Evolutionary conservation across 2,797 vertebrate species (phyloP).

Genomic region (Rhabdomys pumilio): DNA sequence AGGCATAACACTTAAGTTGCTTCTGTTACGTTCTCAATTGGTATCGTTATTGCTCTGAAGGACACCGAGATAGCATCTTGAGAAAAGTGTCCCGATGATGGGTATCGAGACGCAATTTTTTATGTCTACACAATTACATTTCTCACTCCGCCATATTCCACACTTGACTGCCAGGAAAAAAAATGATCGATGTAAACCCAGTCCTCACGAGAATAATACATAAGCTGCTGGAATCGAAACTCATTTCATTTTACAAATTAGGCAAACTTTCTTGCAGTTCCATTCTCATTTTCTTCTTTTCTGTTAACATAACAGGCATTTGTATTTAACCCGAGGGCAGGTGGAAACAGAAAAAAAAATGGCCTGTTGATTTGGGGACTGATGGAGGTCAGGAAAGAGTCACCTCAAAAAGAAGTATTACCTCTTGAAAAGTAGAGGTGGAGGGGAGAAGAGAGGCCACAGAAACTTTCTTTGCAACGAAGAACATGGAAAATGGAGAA

Average conservation of each 20-base stretch:
- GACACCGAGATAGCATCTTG: conserved; percentile 85
- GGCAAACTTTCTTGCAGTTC: conserved; percentile 83
- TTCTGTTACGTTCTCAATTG: conserved; percentile 85
- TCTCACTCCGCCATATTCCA: conserved; percentile 85
- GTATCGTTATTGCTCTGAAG: conserved; percentile 87
- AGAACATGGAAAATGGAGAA: neutral
- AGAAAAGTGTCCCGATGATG: conserved; percentile 84
- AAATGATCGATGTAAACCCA: conserved; percentile 86
- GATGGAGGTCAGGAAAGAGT: neutral
- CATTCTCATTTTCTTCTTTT: conserved; percentile 72
- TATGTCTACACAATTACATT: conserved; percentile 87
- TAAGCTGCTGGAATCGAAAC: conserved; percentile 84
- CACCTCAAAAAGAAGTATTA: conserved; percentile 41
- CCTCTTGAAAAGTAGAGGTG: conserved; percentile 16
- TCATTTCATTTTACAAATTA: conserved; percentile 88
- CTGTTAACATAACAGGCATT: conserved; percentile 76
- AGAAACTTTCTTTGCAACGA: conserved; percentile 22
- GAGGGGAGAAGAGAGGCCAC: conserved; percentile 20
- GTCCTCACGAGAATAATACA: conserved; percentile 85
- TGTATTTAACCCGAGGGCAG: conserved; percentile 75
- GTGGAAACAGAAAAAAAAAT: conserved; percentile 69
- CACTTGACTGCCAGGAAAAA: conserved; percentile 84
- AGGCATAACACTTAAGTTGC: conserved; percentile 85
- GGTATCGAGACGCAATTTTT: conserved; percentile 87
- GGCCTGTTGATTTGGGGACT: conserved; percentile 59